Base-by-base conservation (phyloP, 2,113 vertebrate species). In the Paramormyrops kingsleyae region DNA sequence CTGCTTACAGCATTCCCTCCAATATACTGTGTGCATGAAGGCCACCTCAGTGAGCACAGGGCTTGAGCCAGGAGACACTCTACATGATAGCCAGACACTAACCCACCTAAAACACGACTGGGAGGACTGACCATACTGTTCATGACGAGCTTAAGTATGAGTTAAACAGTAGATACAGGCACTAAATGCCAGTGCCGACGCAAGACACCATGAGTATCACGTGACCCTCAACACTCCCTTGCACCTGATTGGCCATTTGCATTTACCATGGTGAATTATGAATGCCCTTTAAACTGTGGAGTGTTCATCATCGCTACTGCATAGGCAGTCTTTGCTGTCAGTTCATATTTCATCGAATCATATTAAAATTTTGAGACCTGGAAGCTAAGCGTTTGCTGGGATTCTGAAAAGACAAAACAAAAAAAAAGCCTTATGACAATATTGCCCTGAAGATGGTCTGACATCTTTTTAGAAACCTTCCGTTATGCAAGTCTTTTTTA, bases 201-300 rank as follows among this genome's bases (percentile, higher is more conserved):
- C 27, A 56, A 17, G 86, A 5, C 27, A 56, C 27, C 52, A 42
- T 70, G 12, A 70, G 9, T 31, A 70, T 74, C 70, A 39, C 70
- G 2, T 77, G 70, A 77, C 70, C 35, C 35, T 39, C 31, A 4
- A 17, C 24, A 19, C 35, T 24, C 42, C 27, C 47, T 90, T 21
- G 24, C 86, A 35, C 47, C 49, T 49, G 46, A 90, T 66, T 47
- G 47, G 70, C 62, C 83, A 89, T 62, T 47, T 5, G n/a, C 88
- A 80, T 92, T 92, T 90, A 90, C 44, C 31, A 90, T 59, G 83
- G 39, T 91, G 90, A 92, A 92, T 94, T 93, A 93, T 80, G 87
- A 70, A 92, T 92, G 91, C 87, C 52, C 92, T 94, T 92, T 92
- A 93, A 95, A 95, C 94, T 84, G 91, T 91, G 91, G 77, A 13